phyloP scores from a whole-genome alignment of 2,113 vertebrate genomes.

The Megaptera novaeangliae region DNA sequence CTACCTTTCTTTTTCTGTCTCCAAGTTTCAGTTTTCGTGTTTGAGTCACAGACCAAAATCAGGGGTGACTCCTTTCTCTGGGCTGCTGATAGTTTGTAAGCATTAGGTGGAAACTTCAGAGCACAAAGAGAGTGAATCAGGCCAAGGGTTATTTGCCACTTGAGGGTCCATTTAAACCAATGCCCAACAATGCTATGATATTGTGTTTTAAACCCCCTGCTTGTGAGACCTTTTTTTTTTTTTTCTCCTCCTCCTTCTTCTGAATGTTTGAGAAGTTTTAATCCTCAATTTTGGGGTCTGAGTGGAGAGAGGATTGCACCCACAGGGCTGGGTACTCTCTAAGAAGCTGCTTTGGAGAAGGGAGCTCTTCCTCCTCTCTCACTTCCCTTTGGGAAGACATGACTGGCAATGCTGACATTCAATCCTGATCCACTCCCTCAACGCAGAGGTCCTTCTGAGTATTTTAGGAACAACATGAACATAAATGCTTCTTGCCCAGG shows the following conservation, averaged over 20 bases:
- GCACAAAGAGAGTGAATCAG: background rate
- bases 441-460: background rate
- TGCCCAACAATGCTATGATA: background rate
- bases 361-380: background rate
- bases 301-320: background rate
- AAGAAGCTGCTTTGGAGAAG: background rate
- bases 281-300: background rate
- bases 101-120: background rate
- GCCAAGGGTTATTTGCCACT: background rate
- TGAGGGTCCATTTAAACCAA: background rate
- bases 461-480: background rate
- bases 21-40: background rate
- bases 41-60: background rate
- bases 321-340: background rate
- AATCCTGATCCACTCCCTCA: background rate
- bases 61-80: background rate
- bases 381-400: background rate
- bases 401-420: background rate
- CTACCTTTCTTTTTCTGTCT: background rate
- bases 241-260: background rate
- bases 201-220: background rate
- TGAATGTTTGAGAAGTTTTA: background rate
- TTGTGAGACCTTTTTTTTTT: background rate
- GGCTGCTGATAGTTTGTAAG: background rate
- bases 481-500: background rate